A percentile compares a stretch with the other conserved stretches of the same genome.
Conservation (phyloP, 2,113 vertebrate genomes). For the Pterocles orientalis region DNA sequence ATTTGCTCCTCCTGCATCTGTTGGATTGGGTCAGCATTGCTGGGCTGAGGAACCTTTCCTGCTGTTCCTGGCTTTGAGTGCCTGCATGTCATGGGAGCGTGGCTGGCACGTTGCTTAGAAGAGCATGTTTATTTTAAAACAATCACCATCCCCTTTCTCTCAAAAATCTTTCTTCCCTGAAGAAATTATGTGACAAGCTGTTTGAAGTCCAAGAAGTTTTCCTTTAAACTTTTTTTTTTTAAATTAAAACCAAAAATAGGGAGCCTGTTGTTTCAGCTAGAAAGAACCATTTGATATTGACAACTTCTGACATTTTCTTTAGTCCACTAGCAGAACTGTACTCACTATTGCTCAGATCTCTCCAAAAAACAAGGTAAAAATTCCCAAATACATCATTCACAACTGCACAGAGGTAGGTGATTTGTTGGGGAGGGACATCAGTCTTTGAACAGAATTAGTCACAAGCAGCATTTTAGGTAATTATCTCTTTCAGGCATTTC, state of each 20-base stretch:
- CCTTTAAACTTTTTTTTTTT: background rate
- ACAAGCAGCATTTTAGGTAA: background rate
- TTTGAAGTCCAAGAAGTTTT: background rate
- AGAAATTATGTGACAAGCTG: background rate
- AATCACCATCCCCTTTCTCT: background rate
- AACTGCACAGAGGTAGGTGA: background rate
- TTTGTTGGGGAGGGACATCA: background rate
- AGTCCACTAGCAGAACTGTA: background rate
- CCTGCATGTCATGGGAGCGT: fast-evolving
- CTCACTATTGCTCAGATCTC: background rate
- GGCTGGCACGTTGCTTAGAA: background rate
- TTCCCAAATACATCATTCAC: background rate
- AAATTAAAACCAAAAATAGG: background rate
- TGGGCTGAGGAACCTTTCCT: background rate
- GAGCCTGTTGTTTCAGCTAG: background rate
- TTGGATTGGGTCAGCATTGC: background rate
- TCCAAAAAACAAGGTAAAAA: background rate
- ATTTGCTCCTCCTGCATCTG: fast-evolving
- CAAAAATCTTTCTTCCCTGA: background rate
- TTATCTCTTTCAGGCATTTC: background rate
- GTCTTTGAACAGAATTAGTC: background rate
- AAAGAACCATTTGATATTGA: fast-evolving
- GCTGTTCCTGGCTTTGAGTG: background rate
- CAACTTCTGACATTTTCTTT: background rate
- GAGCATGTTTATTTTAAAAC: background rate